Evolutionary conservation across 2,797 vertebrate genomes (phyloP), one percentile per base, ranked within the genome.

Genomic region (Phoeniculus purpureus): DNA sequence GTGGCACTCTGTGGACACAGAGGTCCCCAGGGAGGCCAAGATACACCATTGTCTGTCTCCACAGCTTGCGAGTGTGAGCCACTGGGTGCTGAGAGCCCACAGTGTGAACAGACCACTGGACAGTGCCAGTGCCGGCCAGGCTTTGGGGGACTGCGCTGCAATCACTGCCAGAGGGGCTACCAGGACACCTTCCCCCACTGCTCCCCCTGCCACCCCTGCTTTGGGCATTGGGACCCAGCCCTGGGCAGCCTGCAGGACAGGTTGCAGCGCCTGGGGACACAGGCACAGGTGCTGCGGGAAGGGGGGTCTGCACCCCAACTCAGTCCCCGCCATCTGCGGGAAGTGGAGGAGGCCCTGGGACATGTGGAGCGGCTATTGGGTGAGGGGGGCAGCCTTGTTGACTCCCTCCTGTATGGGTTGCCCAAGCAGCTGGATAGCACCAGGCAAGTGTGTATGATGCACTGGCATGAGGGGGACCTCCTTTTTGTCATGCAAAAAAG

Each of bases 41-140:
- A 60, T 8, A 50, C 14, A 13, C 54, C 1, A 0, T 19, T 5
- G 0, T 87, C n/a, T 86, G 77, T 80, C 54, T 81, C 71, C 11
- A 5, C 96, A 99, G 98, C 98, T 64, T 99, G 99, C 59, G 97
- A 96, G 78, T 99, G 98, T 48, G 97, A 98, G 72, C 95, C 68
- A 0, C 89, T 95, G 83, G 98, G 98, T 5, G 97, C 98, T 0
- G 96, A 98, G 87, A 97, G 94, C 3, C 95, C 29, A 6, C 98
- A 98, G 94, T 99, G 98, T 3, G 91, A 99, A 87, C 97, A 95
- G 6, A 20, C 43, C 40, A 98, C 97, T 0, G 98, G 98, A 2
- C 92, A 59, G 15, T 99, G 98, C 52, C 87, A 10, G 47, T 99
- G 98, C 94, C 96, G 91, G 34, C 94, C 96, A 2, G 98, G 98